These are phyloP conservation scores for Lagocephalus sceleratus DNA, from an alignment of 2,797 vertebrate species.

Conservation along the genomic window DNA sequence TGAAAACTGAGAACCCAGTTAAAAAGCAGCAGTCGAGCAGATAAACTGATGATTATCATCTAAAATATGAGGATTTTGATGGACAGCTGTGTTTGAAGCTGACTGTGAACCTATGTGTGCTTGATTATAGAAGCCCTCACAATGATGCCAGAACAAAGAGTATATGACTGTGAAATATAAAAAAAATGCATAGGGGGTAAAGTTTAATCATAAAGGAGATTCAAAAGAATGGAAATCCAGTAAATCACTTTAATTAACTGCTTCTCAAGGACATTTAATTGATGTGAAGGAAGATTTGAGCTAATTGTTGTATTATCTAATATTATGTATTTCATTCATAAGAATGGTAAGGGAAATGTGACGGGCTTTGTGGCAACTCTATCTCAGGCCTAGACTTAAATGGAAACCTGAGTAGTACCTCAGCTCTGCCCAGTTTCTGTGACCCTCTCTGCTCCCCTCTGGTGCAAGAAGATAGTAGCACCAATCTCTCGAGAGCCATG, in stretches of 20 bases:
- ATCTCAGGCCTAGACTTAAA: conserved; percentile 42
- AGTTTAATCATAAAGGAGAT: conserved; percentile 49
- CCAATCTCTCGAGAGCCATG: conserved; percentile 32
- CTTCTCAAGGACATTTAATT: conserved; percentile 36
- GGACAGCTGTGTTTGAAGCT: conserved; percentile 39
- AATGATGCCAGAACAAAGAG: conserved; percentile 29
- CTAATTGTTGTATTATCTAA: conserved; percentile 46
- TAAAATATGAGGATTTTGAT: conserved; percentile 25
- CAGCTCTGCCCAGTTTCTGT: conserved; percentile 25
- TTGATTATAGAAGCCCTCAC: conserved; percentile 46
- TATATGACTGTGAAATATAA: conserved; percentile 32
- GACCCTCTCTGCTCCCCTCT: conserved; percentile 28
- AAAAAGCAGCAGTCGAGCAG: conserved; percentile 19
- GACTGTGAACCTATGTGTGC: conserved; percentile 1
- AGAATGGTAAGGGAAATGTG: too few relatives aligned
- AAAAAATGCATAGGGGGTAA: conserved; percentile 11
- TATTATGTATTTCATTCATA: conserved; percentile 40
- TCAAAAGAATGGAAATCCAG: conserved; percentile 34
- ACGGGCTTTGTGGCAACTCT: conserved; percentile 40
- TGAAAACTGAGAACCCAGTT: conserved; percentile 27
- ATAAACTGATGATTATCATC: conserved; percentile 21
- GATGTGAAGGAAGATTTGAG: conserved; percentile 37
- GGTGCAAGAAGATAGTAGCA: conserved; percentile 27
- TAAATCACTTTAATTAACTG: conserved; percentile 48
- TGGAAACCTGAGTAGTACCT: conserved; percentile 48